Evolutionary conservation across 2,113 vertebrate genomes (phyloP), one percentile per base, ranked within the genome.

Genomic region (Polypterus senegalus): DNA sequence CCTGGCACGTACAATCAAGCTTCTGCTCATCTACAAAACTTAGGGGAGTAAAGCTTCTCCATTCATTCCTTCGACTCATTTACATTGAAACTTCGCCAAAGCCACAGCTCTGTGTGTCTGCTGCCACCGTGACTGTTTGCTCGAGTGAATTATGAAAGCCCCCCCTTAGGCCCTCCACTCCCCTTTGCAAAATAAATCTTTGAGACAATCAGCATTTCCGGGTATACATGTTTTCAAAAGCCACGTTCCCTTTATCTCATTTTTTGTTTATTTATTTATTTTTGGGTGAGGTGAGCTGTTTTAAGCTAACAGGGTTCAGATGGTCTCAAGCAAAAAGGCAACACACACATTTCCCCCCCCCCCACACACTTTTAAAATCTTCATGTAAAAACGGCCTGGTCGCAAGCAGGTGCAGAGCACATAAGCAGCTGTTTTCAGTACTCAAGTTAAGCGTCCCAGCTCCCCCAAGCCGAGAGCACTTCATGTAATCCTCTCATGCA

Each of bases 401-500:
- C 74, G 77, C 80, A 80, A 83, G 88, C 89, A 91, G 89, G 89
- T 91, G 89, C 86, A 84, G 66, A 69, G 81, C 72, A 79, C 77
- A 76, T 71, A 81, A 87, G 86, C 90, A 92, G 88, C 88, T 91
- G 88, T 82, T 85, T 79, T 69, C 66, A 72, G 82, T 80, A 81
- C 80, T 83, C 79, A 73, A 80, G 78, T 80, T 76, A 78, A 79
- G 80, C 79, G 70, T 76, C 77, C 73, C 66, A 71, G 78, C 61
- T 80, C 77, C 74, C 78, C 83, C 79, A 86, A 57, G 77, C 87
- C 81, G 80, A 88, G 85, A 84, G 83, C 83, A 84, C 89, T 91
- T 87, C 83, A 88, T 79, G 70, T 89, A 91, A 90, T 88, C 88
- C 86, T 86, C 85, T 88, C 86, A 68, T 82, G 87, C 88, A 88